Evolutionary conservation across 2,113 vertebrate species (phyloP).

Genomic region (Toxotes chatareus): DNA sequence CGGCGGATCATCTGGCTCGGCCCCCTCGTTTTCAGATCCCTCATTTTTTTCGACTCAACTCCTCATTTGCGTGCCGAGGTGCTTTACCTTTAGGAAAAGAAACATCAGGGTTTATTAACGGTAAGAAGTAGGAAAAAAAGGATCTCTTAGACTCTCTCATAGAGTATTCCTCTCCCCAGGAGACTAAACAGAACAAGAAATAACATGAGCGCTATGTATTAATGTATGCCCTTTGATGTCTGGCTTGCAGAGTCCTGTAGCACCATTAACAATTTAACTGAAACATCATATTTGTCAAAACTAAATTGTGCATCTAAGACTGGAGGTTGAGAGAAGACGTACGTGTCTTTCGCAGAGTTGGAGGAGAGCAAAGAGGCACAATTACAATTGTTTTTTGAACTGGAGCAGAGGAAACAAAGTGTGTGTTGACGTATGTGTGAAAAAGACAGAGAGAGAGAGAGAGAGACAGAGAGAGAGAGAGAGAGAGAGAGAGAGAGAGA

Average conservation of each 20-base stretch:
- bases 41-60: conserved; percentile 3
- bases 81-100: conserved; percentile 78
- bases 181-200: conserved; percentile 86
- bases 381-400: conserved; percentile 82
- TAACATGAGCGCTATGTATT: conserved; percentile 79
- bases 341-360: conserved; percentile 57
- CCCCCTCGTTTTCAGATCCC: conserved; percentile 71
- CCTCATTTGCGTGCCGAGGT: conserved; percentile 71
- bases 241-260: conserved; percentile 74
- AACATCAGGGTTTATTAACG: conserved; percentile 78
- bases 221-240: conserved; percentile 86
- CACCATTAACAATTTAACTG: conserved; percentile 84
- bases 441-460: not conserved
- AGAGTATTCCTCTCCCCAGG: conserved; percentile 72
- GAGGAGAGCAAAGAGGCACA: conserved; percentile 73
- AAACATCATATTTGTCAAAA: conserved; percentile 86
- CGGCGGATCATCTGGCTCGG: conserved; percentile 73
- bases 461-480: not conserved
- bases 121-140: conserved; percentile 45
- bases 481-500: not conserved
- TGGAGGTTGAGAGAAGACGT: conserved; percentile 62
- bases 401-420: conserved; percentile 72
- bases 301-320: conserved; percentile 77
- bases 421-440: conserved; percentile 44
- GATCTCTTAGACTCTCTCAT: conserved; percentile 42